phyloP scores from a whole-genome alignment of 23 tunicate species.

The Diplosoma virens region DNA sequence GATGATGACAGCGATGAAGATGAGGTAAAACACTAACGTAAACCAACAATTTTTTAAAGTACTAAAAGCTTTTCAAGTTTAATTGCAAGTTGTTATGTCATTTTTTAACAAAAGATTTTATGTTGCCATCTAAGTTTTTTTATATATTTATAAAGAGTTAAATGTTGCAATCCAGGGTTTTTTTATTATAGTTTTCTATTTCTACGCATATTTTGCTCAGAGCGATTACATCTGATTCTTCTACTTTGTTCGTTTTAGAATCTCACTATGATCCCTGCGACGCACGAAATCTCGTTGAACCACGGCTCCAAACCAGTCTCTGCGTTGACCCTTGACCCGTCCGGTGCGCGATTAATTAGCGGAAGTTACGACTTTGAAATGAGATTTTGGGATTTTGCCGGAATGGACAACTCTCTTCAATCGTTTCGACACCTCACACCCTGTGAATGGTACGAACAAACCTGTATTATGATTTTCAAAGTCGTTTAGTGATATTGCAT shows the following conservation, averaged over 20 bases:
- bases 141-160: too few relatives aligned
- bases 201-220: too few relatives aligned
- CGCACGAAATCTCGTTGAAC: constrained; percentile 73
- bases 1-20: constrained; percentile 45
- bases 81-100: too few relatives aligned
- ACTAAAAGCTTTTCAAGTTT: too few relatives aligned
- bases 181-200: too few relatives aligned
- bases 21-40: constrained; percentile 41
- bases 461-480: too few relatives aligned
- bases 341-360: constrained; percentile 84
- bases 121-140: too few relatives aligned
- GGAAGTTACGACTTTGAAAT: constrained; percentile 90
- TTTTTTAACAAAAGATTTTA: too few relatives aligned
- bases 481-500: too few relatives aligned
- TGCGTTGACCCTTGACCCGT: constrained; percentile 84
- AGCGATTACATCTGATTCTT: too few relatives aligned
- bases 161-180: too few relatives aligned
- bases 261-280: constrained; percentile 66
- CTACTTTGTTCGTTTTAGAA: constrained; percentile 11
- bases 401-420: constrained; percentile 86
- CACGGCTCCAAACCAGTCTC: constrained; percentile 85
- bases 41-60: too few relatives aligned
- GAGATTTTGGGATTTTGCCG: constrained; percentile 99
- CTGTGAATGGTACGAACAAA: constrained; percentile 76
- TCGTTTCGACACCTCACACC: constrained; percentile 86